Conservation (phyloP, 2,797 vertebrate genomes). For the Pseudochirops corinnae region DNA sequence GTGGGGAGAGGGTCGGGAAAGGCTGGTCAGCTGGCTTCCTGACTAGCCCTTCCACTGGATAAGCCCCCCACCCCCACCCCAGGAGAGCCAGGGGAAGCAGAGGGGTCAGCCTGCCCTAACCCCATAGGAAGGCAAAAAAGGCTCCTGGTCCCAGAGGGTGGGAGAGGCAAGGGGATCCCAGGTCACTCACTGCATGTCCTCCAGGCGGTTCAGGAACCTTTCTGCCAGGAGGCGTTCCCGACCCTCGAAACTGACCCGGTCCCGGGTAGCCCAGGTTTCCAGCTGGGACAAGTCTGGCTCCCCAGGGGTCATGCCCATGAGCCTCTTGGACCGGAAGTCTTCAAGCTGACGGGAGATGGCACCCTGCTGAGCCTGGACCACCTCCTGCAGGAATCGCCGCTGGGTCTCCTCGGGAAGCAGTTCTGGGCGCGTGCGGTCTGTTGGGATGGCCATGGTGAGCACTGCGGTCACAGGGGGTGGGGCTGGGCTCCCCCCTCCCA, state of each 20-base stretch:
- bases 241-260: conserved; percentile 89
- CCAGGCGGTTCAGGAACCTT: conserved; percentile 89
- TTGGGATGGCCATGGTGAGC: background rate
- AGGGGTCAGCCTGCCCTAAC: background rate
- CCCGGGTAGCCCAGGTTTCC: conserved; percentile 89
- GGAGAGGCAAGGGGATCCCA: rapidly evolving
- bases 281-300: conserved; percentile 90
- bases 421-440: conserved; percentile 91
- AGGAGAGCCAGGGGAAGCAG: background rate
- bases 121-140: background rate
- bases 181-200: conserved; percentile 91
- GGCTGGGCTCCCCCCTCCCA: background rate
- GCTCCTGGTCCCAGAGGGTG: background rate
- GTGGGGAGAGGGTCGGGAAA: conserved; percentile 42
- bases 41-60: no score
- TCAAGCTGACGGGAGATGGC: conserved; percentile 91
- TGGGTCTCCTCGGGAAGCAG: conserved; percentile 89
- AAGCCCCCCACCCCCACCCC: background rate
- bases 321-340: conserved; percentile 94
- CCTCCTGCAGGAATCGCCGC: conserved; percentile 84
- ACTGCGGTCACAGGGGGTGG: background rate
- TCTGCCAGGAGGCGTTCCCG: conserved; percentile 93
- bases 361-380: conserved; percentile 84
- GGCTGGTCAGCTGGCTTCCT: background rate
- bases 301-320: conserved; percentile 95